Percentiles rank a stretch among this genome's conserved stretches.
These are phyloP conservation scores for Drosophila aldrichi DNA, from an alignment of 2,888 invertebrate species.

Conservation along the genomic window DNA sequence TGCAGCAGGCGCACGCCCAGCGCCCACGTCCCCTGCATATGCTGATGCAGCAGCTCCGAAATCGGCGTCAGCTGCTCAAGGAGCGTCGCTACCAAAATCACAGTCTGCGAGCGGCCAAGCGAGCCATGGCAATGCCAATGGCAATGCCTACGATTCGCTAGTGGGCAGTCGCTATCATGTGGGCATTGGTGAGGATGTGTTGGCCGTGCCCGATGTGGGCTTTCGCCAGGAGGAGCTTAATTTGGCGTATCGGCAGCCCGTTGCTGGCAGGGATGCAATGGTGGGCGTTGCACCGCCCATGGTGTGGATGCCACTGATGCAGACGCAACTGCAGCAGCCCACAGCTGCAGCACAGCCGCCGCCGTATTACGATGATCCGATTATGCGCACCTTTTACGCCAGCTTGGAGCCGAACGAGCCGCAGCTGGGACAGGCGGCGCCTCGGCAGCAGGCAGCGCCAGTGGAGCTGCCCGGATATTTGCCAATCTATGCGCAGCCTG, in stretches of 20 bases:
- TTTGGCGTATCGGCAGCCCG: slow-evolving; percentile 32
- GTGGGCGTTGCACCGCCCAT: slow-evolving; percentile 38
- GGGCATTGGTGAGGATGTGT: slow-evolving; percentile 44
- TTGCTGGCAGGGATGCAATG: neutral
- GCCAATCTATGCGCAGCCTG: slow-evolving; percentile 8
- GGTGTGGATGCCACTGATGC: slow-evolving; percentile 35
- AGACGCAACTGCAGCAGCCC: slow-evolving; percentile 30
- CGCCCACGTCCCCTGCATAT: slow-evolving; percentile 67
- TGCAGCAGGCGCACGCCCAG: slow-evolving; percentile 56
- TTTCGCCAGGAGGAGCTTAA: slow-evolving; percentile 54
- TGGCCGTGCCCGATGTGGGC: slow-evolving; percentile 52
- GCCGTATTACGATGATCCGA: slow-evolving; percentile 65
- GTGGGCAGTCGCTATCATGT: slow-evolving; percentile 37
- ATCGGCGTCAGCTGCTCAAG: slow-evolving; percentile 30
- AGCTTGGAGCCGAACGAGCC: slow-evolving; percentile 42
- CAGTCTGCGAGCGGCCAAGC: slow-evolving; percentile 18
- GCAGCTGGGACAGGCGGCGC: slow-evolving; percentile 23
- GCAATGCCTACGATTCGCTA: slow-evolving; percentile 14
- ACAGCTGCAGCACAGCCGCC: slow-evolving; percentile 7
- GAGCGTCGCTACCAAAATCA: slow-evolving; percentile 10
- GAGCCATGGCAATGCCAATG: slow-evolving; percentile 8
- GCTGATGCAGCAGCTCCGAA: slow-evolving; percentile 59
- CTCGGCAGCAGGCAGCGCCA: slow-evolving; percentile 10
- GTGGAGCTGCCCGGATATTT: slow-evolving; percentile 16
- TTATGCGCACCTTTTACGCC: slow-evolving; percentile 74